Percentiles rank a stretch among this genome's conserved stretches.
Conservation (phyloP, 2,888 invertebrate species). For the Cheilosia vulpina region DNA sequence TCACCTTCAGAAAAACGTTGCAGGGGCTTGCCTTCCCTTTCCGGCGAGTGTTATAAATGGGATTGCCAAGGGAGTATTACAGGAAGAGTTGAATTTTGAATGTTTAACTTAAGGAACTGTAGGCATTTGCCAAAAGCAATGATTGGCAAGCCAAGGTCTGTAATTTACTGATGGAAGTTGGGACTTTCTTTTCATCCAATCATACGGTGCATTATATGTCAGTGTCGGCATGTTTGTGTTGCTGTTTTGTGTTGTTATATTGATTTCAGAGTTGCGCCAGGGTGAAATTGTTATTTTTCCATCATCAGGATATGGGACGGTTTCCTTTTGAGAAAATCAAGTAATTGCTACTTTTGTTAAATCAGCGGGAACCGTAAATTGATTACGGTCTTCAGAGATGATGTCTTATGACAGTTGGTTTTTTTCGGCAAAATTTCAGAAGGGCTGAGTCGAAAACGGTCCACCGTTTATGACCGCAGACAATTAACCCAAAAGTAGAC, state of each 20-base stretch:
- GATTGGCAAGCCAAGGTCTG: conserved; percentile 59
- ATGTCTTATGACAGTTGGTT: background rate
- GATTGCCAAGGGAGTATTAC: conserved; percentile 20
- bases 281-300: conserved; percentile 14
- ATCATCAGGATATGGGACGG: conserved; percentile 6
- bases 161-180: conserved; percentile 52
- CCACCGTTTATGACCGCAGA: background rate
- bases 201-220: conserved; percentile 41
- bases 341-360: conserved; percentile 54
- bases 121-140: conserved; percentile 61
- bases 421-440: background rate
- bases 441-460: background rate
- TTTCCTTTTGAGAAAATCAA: conserved; percentile 29
- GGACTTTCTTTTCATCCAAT: conserved; percentile 30
- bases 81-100: conserved; percentile 32
- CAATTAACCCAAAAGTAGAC: background rate
- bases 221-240: conserved; percentile 70
- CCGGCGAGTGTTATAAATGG: conserved; percentile 54
- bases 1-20: conserved; percentile 68
- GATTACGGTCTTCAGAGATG: conserved; percentile 17
- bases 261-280: conserved; percentile 46
- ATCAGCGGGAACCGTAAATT: conserved; percentile 56
- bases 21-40: conserved; percentile 45
- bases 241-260: conserved; percentile 72
- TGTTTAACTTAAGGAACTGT: conserved; percentile 58